Conservation (phyloP, 2,888 invertebrate genomes). For the Calliphora vomitoria region DNA sequence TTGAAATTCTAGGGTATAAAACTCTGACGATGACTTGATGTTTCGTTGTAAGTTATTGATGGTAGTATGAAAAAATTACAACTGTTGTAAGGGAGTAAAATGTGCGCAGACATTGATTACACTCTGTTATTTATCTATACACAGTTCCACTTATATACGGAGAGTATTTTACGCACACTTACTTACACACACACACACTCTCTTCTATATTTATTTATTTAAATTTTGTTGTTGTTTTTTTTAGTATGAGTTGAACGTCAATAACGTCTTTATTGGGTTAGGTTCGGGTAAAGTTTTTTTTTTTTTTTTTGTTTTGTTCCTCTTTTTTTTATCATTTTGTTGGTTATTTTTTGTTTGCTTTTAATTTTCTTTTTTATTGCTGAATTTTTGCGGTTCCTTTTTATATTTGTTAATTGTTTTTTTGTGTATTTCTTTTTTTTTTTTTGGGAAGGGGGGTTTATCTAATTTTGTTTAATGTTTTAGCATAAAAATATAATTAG, state of each 20-base stretch:
- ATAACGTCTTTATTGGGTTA: conserved; percentile 69
- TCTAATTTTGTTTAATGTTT: neutral
- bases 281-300: conserved; percentile 62
- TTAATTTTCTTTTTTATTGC: neutral
- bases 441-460: too few relatives aligned
- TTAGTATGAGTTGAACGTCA: conserved; percentile 52
- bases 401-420: conserved; percentile 22
- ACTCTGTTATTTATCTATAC: conserved; percentile 41
- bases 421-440: neutral
- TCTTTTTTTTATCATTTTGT: conserved; percentile 10
- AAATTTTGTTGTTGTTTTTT: conserved; percentile 2
- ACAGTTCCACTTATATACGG: neutral
- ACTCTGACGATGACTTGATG: neutral
- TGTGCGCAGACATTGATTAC: conserved; percentile 69
- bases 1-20: neutral
- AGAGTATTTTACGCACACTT: neutral
- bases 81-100: conserved; percentile 54
- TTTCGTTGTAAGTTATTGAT: too few relatives aligned
- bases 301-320: neutral
- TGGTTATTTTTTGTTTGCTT: neutral
- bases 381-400: neutral
- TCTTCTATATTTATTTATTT: conserved; percentile 13
- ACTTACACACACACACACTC: neutral
- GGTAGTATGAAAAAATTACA: too few relatives aligned
- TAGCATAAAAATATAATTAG: neutral